Evolutionary conservation across 2,113 vertebrate genomes (phyloP), one percentile per base, ranked within the genome.

Genomic region (Chloebia gouldiae): DNA sequence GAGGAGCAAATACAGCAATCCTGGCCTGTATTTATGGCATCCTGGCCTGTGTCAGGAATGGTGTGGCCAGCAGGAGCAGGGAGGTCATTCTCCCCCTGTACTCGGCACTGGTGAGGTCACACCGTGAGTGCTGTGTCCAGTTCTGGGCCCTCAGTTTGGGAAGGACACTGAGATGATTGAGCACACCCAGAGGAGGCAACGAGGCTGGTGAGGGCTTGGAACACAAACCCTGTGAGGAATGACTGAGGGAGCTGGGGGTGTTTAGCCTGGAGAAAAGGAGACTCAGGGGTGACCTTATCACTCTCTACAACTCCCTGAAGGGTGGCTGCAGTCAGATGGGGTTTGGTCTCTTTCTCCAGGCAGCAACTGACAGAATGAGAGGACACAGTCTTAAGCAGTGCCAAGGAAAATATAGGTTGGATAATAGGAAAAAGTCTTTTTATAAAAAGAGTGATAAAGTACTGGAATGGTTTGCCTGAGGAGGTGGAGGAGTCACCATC

Each of bases 101-200:
- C 23, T 56, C 1, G 0, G 40, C 59, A 2, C 15, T 28, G 40
- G 8, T 47, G 59, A 73, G 40, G n/a, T 4, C 1, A 1, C 15
- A 47, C 11, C 14, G 9, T 1, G 22, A 27, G 33, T 18, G 2
- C 40, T 15, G 28, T 39, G 49, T 13, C 49, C 57, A 84, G 59
- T 12, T 72, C 49, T 39, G 28, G 49, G 0, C 9, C 65, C 65
- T 37, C 65, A 37, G 33, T 69, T 69, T 21, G 10, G n/a, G 45
- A 37, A 37, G 24, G 18, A 50, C 2, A 0, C 28, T 21, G 65
- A 28, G 45, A 28, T 0, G 0, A 7, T 49, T 2, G 24, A 69
- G 18, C 0, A 0, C 0, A 0, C 49, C 18, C 65, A 68, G 45
- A 68, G 45, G n/a, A 37, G 45, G 9, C 7, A 15, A 7, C 1